Conservation (phyloP, 2,888 invertebrate genomes). For the Lasioglossum zephyrum region DNA sequence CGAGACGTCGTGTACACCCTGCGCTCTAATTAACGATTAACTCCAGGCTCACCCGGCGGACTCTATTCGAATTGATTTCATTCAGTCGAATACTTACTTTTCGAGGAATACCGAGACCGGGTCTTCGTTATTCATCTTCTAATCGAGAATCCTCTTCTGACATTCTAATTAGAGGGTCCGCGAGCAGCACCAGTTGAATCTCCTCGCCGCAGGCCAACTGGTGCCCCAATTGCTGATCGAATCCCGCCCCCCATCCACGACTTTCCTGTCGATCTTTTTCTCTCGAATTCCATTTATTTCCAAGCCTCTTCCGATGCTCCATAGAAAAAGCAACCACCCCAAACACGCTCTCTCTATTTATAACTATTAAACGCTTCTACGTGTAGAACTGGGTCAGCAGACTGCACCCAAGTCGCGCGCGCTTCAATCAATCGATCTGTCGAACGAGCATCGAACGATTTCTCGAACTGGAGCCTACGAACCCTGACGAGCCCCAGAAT, state of each 20-base stretch:
- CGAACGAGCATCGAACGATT: conserved; percentile 23
- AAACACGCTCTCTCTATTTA: background rate
- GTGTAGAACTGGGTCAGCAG: conserved; percentile 21
- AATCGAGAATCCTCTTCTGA: background rate
- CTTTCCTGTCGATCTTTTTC: background rate
- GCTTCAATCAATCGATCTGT: conserved; percentile 36
- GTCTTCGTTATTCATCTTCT: background rate
- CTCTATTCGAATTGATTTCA: background rate
- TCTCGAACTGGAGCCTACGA: background rate
- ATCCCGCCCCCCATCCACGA: background rate
- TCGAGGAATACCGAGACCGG: background rate
- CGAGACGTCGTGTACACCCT: background rate
- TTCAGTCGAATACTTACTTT: background rate
- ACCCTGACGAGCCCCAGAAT: background rate
- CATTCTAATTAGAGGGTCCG: background rate
- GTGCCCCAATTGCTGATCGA: background rate
- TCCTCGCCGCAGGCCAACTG: background rate
- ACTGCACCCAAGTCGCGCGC: background rate
- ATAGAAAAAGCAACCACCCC: background rate
- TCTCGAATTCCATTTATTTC: background rate
- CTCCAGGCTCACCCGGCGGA: background rate
- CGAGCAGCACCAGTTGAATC: background rate
- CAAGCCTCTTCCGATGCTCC: background rate
- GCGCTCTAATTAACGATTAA: conserved; percentile 33
- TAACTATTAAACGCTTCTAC: conserved; percentile 11